Base-by-base conservation (phyloP, 2,888 invertebrate species). In the Aromia moschata region DNA sequence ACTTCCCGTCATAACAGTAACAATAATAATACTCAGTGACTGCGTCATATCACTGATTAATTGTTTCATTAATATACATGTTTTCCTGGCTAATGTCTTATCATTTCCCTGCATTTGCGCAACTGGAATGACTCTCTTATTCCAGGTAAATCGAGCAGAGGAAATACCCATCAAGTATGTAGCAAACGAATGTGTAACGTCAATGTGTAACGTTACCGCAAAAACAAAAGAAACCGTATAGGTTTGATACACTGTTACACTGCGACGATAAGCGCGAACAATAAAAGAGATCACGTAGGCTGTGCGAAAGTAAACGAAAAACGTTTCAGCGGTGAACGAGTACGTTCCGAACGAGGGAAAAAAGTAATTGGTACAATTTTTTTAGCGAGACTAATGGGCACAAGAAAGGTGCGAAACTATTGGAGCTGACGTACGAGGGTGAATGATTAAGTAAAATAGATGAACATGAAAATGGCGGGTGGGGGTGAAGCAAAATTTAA, bases 121-220 rank as follows among this genome's bases (percentile, higher is more conserved):
- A 36, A 41, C 17, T 18, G n/a, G 14, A 33, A 33, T 36, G 30
- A 46, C 18, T 45, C 7, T 11, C 11, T 33, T 17, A 25, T 45
- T 46, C 46, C n/a, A n/a, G 36, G 16, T 46, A 46, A 16, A 16
- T 15, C 15, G 36, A 33, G 33, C 17, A 11, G 11, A 46, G 46
- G 46, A 10, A 46, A 46, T 46, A 33, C 46, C 46, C 15, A 46
- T 46, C 46, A 33, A 33, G n/a, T 15, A 33, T 33, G 10, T 31
- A 46, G 17, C 11, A 33, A 11, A 36, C 17, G 31, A 33, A 9
- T 18, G 20, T 43, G 11, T 43, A 17, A 43, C 11, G n/a, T 18
- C n/a, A n/a, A n/a, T n/a, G n/a, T n/a, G n/a, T n/a, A n/a, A n/a
- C n/a, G n/a, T 36, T 16, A 46, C 46, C 33, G 17, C 36, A 46